These are phyloP conservation scores for Pomacea canaliculata DNA, from an alignment of 2,888 invertebrate species.

Conservation along the genomic window DNA sequence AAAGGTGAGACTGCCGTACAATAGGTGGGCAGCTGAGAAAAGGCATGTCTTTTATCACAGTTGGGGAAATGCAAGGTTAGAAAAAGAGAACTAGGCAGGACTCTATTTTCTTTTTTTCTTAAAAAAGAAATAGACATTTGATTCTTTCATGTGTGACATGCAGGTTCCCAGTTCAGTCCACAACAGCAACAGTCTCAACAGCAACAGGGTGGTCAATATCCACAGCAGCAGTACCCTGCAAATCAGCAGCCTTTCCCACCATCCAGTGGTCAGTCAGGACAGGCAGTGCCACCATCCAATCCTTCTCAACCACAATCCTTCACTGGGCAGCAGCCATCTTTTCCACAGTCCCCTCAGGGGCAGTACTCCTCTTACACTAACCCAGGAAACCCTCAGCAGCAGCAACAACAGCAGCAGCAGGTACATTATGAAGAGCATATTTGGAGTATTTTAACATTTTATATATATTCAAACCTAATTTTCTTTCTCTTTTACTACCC, in stretches of 20 bases:
- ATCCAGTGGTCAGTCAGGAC: slow-evolving; percentile 44
- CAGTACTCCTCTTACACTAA: slow-evolving; percentile 49
- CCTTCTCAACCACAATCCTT: slow-evolving; percentile 35
- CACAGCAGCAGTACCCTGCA: slow-evolving; percentile 41
- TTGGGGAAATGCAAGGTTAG: no score
- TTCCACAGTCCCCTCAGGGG: slow-evolving; percentile 24
- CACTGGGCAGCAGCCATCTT: background rate
- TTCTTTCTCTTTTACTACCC: no score
- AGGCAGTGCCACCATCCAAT: slow-evolving; percentile 34
- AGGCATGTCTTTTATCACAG: no score
- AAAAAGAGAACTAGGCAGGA: no score
- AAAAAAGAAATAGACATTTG: no score
- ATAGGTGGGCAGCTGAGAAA: no score
- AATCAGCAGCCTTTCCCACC: slow-evolving; percentile 37
- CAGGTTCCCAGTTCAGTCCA: slow-evolving; percentile 30
- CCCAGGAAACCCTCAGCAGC: slow-evolving; percentile 38
- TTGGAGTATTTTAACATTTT: no score
- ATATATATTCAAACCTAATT: no score
- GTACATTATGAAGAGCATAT: background rate
- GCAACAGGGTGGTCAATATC: slow-evolving; percentile 33
- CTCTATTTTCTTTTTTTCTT: no score
- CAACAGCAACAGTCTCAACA: slow-evolving; percentile 39
- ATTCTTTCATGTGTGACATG: background rate
- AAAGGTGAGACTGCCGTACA: no score
- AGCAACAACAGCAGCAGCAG: slow-evolving; percentile 35